These are phyloP conservation scores for Manduca sexta DNA, from an alignment of 1,140 invertebrate species.

Conservation along the genomic window DNA sequence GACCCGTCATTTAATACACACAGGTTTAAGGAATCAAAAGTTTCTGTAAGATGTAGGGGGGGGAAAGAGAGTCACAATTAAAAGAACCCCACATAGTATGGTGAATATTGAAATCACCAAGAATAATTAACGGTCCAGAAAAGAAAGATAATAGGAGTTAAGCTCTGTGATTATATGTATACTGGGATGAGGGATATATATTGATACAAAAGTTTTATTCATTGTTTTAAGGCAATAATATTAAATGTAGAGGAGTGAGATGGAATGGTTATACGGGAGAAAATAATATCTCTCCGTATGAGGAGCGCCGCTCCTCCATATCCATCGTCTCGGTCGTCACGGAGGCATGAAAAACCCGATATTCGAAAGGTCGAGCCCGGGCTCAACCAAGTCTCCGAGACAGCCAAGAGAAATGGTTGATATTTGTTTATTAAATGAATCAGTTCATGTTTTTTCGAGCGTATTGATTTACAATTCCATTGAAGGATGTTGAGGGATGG, in stretches of 20 bases:
- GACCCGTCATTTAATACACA: slow-evolving; percentile 10
- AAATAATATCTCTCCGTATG: too few relatives aligned
- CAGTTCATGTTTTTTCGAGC: slow-evolving; percentile 5
- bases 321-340: slow-evolving; percentile 5
- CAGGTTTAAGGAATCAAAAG: not conserved
- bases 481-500: slow-evolving; percentile 5
- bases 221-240: not conserved
- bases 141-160: too few relatives aligned
- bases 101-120: too few relatives aligned
- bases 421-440: not conserved
- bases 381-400: slow-evolving; percentile 8
- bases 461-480: slow-evolving; percentile 11
- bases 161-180: not conserved
- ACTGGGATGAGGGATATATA: slow-evolving; percentile 6
- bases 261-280: not conserved
- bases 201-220: slow-evolving; percentile 5
- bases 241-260: not conserved
- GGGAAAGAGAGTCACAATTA: not conserved
- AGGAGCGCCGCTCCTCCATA: not conserved
- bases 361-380: slow-evolving; percentile 4
- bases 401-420: not conserved
- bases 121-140: too few relatives aligned
- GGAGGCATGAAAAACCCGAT: slow-evolving; percentile 5
- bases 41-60: not conserved
- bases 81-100: not conserved